phyloP scores from a whole-genome alignment of 2,888 invertebrate species.

The Magallana nippona region DNA sequence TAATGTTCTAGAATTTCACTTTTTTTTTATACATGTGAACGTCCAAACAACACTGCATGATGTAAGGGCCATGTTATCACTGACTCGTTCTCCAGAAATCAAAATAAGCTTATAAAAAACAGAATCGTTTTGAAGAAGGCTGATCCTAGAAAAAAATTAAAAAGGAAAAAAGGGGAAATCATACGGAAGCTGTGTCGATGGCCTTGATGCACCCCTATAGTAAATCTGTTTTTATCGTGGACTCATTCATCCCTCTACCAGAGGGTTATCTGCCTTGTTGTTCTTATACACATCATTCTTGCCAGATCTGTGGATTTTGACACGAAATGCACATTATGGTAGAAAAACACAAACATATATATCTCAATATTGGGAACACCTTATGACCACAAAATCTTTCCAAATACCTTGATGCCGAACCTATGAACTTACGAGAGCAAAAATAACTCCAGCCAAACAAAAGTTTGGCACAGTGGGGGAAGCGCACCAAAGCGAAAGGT shows the following conservation, averaged over 20 bases:
- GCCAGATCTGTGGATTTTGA: neutral
- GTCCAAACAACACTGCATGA: no score
- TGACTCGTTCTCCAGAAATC: no score
- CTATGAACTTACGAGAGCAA: constrained; percentile 13
- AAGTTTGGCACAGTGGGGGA: neutral
- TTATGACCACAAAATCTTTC: constrained; percentile 21
- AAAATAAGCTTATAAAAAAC: no score
- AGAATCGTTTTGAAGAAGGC: no score
- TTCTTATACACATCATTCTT: neutral
- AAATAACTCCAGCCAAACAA: constrained; percentile 23
- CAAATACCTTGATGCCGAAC: constrained; percentile 10
- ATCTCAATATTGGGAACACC: neutral
- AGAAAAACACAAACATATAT: neutral
- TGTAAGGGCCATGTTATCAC: no score
- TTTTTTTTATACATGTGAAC: no score
- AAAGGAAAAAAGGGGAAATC: no score
- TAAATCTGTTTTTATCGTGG: no score
- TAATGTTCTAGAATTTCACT: no score
- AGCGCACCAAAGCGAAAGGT: neutral
- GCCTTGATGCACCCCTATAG: no score
- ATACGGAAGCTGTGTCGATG: no score
- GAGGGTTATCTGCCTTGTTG: neutral
- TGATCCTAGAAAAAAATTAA: no score
- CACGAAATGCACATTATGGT: neutral
- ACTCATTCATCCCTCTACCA: neutral